Percentiles rank a stretch among this genome's conserved stretches.
Conservation (phyloP, 2,888 invertebrate genomes). For the Globia sparganii region DNA sequence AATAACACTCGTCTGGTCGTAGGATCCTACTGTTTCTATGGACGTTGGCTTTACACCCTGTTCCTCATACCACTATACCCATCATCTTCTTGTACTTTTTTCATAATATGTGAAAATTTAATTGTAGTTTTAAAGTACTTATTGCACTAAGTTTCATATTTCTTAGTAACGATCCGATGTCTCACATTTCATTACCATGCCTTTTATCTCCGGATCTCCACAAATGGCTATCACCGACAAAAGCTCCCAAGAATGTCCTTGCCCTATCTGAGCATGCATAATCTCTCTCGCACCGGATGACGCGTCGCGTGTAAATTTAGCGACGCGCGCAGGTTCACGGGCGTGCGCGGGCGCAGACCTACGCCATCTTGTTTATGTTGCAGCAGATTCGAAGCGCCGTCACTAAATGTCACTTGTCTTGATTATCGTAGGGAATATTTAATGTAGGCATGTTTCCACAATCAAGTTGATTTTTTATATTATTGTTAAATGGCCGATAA, state of each 20-base stretch:
- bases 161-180: not conserved
- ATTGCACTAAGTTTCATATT: constrained; percentile 2
- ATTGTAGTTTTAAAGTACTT: not conserved
- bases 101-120: not conserved
- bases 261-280: constrained; percentile 58
- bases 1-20: no score
- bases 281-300: constrained; percentile 82
- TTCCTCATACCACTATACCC: no score
- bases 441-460: not conserved
- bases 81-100: not conserved
- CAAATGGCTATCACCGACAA: constrained; percentile 31
- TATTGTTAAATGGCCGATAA: not conserved
- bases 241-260: constrained; percentile 37
- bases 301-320: constrained; percentile 87
- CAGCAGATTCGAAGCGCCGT: constrained; percentile 66
- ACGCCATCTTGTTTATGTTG: constrained; percentile 83
- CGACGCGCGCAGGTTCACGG: constrained; percentile 86
- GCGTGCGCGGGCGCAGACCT: constrained; percentile 77
- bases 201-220: constrained; percentile 16
- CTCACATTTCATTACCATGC: constrained; percentile 1
- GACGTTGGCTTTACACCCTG: no score
- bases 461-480: not conserved
- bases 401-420: constrained; percentile 66
- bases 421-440: constrained; percentile 46
- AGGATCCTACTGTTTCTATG: no score